Evolutionary conservation across 1,140 invertebrate species (phyloP), one percentile per base, ranked within the genome.

Genomic region (Cephus cinctus): DNA sequence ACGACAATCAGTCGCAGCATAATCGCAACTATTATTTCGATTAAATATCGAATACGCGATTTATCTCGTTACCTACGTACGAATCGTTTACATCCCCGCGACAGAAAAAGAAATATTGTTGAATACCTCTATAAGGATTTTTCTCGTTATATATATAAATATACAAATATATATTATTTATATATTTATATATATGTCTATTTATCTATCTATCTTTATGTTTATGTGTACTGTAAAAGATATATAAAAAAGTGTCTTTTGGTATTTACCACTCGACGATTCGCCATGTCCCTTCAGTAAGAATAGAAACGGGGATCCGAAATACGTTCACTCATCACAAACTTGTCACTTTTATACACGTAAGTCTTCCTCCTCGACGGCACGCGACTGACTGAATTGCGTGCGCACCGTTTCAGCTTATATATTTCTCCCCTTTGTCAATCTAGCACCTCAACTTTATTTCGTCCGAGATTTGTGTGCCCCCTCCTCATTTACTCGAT

Each of bases 201-300:
- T 43, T 47, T 48, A 20, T 50, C 11, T 32, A 36, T 39, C 15
- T 45, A 43, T 16, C 23, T 23, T 16, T 27, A 21, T n/a, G 18
- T 45, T 43, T 55, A 52, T 50, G n/a, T 56, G 63, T 52, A 67
- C 51, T 63, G 59, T 61, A 68, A 61, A 68, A 62, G 59, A 48
- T 58, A 63, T 59, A 52, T 64, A 60, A 68, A 71, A 66, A 64
- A 50, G 35, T 46, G 58, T 64, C 48, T 62, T 55, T 59, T 56
- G 51, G 41, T 59, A 61, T 58, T 38, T 36, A n/a, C n/a, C n/a
- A n/a, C n/a, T n/a, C n/a, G 23, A 27, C 18, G 16, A 14, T 42
- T 15, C 21, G n/a, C 27, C 11, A 15, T 43, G 9, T 11, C 14
- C 9, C 41, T 20, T 23, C 14, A 1, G 19, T 18, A 20, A 31